Base-by-base conservation (phyloP, 2,888 invertebrate genomes). In the Scaptomyza tumidula region DNA sequence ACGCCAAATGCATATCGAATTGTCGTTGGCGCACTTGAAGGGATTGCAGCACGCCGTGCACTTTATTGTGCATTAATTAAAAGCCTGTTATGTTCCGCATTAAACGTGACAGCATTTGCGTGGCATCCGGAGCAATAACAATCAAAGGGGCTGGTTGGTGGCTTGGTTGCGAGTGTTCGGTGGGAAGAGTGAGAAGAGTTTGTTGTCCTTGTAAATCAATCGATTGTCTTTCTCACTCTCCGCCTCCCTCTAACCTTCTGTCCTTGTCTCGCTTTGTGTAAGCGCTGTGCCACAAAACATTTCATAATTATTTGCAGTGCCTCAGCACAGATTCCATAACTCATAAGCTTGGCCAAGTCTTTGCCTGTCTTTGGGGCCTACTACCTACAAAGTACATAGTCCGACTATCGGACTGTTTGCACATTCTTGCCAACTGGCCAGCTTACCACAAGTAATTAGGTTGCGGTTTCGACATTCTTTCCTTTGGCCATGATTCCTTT, bases 381-480 rank as follows among this genome's bases (percentile, higher is more conserved):
- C 37, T 33, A 35, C 13, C 43, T 43, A 24, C 39, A 45, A 45
- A 13, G 41, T 41, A 41, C 16, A 41, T 10, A 24, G 24, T n/a
- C 27, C 39, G 14, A 24, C 62, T 44, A 59, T 63, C 37, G 33
- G 35, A 52, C 35, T 66, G 75, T 74, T 78, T 75, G 70, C 78
- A 75, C 75, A 75, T 75, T 78, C 75, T 49, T 74, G 54, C 37
- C 69, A 68, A 63, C 75, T 69, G 75, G 58, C 50, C 75, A 77
- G 78, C 78, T 77, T 75, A 78, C 82, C 86, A 84, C 79, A 77
- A 85, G 85, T 88, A 89, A 89, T 89, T 89, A 89, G 89, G 89
- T 88, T 89, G 89, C 63, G 89, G 89, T 69, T 78, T 73, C 71
- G 75, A 68, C 75, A 87, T 85, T 84, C 83, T 78, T 75, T 67